Evolutionary conservation across 2,888 invertebrate genomes (phyloP), one percentile per base, ranked within the genome.

Genomic region (Caenorhabditis zanzibari): DNA sequence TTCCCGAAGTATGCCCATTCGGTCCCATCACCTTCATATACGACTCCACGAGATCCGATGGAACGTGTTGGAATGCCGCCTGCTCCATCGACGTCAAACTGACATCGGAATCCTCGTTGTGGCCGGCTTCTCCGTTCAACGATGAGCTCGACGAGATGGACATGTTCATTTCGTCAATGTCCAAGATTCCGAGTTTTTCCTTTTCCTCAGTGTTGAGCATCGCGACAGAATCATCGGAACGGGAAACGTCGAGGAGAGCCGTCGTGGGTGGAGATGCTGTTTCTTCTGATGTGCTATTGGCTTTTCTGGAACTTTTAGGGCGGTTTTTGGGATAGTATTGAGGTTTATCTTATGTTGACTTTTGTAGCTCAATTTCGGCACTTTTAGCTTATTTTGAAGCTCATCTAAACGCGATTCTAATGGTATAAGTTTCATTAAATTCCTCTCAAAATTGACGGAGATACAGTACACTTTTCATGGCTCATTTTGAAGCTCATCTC

Each of bases 191-290:
- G 12, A 83, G 69, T 19, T 82, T 72, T 38, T 82, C 86, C 22
- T 75, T 75, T 16, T 86, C 85, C 61, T 84, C 86, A 10, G 72
- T 80, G n/a, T 74, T 81, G 7, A 74, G 24, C 68, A 74, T 74
- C 2, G 52, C 72, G 0, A 49, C 24, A 7, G 79, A 80, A 14
- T 80, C 64, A 19, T 41, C 41, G 41, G 69, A 69, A 24, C 52
- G 24, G 2, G 68, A 76, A 1, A 44, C 10, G 28, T 72, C 66
- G 22, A 47, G 32, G 14, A 32, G 2, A n/a, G 44, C 68, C 2
- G 47, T 59, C 12, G 56, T 59, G 12, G 32, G 44, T n/a, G 81
- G 44, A 5, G 81, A 54, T 2, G 74, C 26, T 22, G 59, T 16
- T 7, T 38, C 38, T 54, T 74, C 74, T 2, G 54, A 63, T 10